Percentiles rank a stretch among this genome's conserved stretches.
Conservation (phyloP, 1,140 invertebrate species). For the Lutraria rhynchaena region DNA sequence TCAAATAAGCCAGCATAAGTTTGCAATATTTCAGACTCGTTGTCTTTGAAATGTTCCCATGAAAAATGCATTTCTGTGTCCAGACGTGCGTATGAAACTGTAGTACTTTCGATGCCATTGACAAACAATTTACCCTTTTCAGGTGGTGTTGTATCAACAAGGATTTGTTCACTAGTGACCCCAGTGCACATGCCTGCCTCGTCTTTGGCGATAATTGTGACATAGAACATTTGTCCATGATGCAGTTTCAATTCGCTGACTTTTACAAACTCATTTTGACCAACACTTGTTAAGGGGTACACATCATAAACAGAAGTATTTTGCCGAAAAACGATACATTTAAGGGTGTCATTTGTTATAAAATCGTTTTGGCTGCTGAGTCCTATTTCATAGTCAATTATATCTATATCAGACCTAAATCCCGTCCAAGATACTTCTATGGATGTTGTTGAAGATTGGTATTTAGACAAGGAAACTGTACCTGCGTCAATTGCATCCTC, state of each 20-base stretch:
- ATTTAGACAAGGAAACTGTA: conserved; percentile 20
- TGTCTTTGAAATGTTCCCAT: conserved; percentile 20
- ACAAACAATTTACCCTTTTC: neutral
- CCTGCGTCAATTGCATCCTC: conserved; percentile 35
- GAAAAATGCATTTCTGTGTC: conserved; percentile 23
- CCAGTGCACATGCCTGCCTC: conserved; percentile 46
- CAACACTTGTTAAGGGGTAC: neutral
- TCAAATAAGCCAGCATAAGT: conserved; percentile 10
- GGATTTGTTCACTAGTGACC: conserved; percentile 12
- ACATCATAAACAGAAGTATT: conserved; percentile 30
- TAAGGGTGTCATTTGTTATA: conserved; percentile 23
- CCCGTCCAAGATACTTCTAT: conserved; percentile 38
- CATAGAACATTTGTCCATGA: conserved; percentile 27
- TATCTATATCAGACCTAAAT: conserved; percentile 33
- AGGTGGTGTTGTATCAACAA: conserved; percentile 37
- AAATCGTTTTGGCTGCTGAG: conserved; percentile 36
- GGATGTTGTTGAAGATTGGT: conserved; percentile 9
- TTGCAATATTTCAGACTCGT: conserved; percentile 12
- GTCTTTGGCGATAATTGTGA: conserved; percentile 40
- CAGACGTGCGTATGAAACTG: neutral
- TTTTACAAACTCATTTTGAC: conserved; percentile 5
- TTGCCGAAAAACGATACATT: conserved; percentile 4
- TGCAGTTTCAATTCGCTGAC: neutral
- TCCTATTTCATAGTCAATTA: conserved; percentile 35
- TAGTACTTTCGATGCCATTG: conserved; percentile 10